Evolutionary conservation across 2,113 vertebrate species (phyloP), one percentile per base, ranked within the genome.

Genomic region (Brachyhypopomus occidentalis): DNA sequence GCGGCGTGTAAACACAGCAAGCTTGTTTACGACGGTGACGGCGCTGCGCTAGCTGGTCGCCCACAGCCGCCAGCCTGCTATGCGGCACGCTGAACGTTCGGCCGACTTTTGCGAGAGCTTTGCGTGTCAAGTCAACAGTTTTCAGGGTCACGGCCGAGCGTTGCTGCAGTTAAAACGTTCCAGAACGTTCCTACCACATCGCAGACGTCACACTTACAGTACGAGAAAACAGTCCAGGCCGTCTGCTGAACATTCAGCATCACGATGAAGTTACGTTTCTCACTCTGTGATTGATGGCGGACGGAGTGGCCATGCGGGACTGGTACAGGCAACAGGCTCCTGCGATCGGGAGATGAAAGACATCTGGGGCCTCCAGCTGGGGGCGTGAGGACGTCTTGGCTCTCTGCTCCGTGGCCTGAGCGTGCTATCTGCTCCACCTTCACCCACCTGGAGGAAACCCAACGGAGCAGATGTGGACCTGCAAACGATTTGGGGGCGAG

Each of bases 401-500:
- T 14, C 25, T 19, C n/a, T 36, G 25, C 1, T 4, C 20, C 38
- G 19, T 27, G 1, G 22, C 45, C 63, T n/a, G 30, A 38, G 19
- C 30, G 19, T 69, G 66, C 5, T 62, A 41, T 75, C 72, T 56
- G 73, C 20, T 75, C 59, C 73, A 62, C 22, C 73, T 41, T 63
- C 34, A 75, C 56, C 34, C 20, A 75, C 72, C 72, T 59, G 72
- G 38, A 75, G 38, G 52, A 60, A 34, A 59, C 72, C 30, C 58
- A 75, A n/a, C 25, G n/a, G 38, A 75, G 12, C 36, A 75, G 56
- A 62, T 75, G 73, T 75, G 66, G 5, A 69, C 66, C 66, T 69
- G 66, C 66, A 69, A 69, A 20, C 66, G 30, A 69, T 69, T 69
- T 69, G 5, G 19, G 64, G 19, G 64, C 23, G 23, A 64, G 62